Evolutionary conservation across 2,113 vertebrate species (phyloP).

Genomic region (Orientallactaga bullata): DNA sequence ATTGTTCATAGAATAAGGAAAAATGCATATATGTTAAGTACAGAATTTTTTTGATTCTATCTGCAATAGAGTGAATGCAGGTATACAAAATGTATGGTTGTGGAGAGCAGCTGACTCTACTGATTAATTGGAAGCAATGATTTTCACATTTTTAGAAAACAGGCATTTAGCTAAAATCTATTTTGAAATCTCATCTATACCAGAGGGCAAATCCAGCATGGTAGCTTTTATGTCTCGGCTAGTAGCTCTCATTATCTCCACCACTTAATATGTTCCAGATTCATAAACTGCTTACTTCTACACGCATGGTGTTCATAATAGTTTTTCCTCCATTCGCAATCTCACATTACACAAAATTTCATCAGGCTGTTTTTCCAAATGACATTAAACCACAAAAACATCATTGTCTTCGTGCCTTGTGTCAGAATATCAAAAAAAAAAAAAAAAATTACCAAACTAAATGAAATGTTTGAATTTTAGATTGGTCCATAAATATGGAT

Average conservation of each 20-base stretch:
- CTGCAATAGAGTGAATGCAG: neutral
- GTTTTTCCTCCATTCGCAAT: neutral
- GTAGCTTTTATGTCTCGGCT: slow-evolving; percentile 67
- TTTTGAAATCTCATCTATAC: slow-evolving; percentile 68
- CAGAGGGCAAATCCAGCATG: slow-evolving; percentile 48
- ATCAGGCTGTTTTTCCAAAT: slow-evolving; percentile 44
- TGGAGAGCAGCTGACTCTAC: neutral
- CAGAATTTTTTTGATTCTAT: neutral
- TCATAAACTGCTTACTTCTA: slow-evolving; percentile 67
- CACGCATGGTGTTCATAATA: slow-evolving; percentile 50
- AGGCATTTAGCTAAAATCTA: slow-evolving; percentile 56
- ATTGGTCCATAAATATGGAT: neutral
- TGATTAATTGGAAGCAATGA: slow-evolving; percentile 46
- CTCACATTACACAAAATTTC: slow-evolving; percentile 42
- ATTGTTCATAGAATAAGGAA: neutral
- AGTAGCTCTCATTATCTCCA: slow-evolving; percentile 68
- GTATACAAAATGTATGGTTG: neutral
- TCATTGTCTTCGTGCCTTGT: slow-evolving; percentile 35
- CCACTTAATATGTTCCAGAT: slow-evolving; percentile 63
- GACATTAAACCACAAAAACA: neutral
- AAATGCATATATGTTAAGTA: neutral
- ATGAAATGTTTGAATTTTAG: neutral
- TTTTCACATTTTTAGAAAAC: slow-evolving; percentile 65
- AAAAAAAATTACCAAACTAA: too few relatives aligned
- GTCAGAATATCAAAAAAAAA: slow-evolving; percentile 54